phyloP scores from a whole-genome alignment of 2,113 vertebrate species.

The Plectropomus leopardus region DNA sequence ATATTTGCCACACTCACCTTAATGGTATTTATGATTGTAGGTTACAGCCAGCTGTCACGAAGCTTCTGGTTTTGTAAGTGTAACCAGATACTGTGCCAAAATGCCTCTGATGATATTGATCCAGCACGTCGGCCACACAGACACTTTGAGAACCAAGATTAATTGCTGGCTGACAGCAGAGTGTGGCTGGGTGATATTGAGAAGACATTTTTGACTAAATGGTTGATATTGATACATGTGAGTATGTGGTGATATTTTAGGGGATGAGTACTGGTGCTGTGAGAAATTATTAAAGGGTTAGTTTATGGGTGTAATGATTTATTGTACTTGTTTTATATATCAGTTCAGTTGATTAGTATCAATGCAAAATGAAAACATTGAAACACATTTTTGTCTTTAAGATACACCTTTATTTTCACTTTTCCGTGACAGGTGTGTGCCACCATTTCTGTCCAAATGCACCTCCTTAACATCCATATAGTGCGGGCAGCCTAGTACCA shows the following conservation, averaged over 20 bases:
- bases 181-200: neutral
- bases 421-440: no score
- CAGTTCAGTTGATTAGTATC: no score
- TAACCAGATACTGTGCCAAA: constrained; percentile 30
- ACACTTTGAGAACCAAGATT: neutral
- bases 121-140: constrained; percentile 7
- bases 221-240: neutral
- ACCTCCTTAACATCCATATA: no score
- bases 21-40: constrained; percentile 31
- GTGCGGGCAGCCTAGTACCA: no score
- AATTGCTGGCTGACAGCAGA: neutral
- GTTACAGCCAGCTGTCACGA: constrained; percentile 44
- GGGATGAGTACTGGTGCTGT: neutral
- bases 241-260: neutral
- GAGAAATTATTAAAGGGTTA: no score
- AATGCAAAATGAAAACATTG: no score
- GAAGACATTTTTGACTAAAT: neutral
- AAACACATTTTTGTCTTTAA: no score
- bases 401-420: no score
- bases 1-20: constrained; percentile 6
- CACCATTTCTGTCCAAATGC: no score
- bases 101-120: constrained; percentile 37
- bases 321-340: no score
- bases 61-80: constrained; percentile 38
- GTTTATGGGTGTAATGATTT: no score